Percentiles rank a stretch among this genome's conserved stretches.
Conservation (phyloP, 2,113 vertebrate species). For the Xiphophorus maculatus region DNA sequence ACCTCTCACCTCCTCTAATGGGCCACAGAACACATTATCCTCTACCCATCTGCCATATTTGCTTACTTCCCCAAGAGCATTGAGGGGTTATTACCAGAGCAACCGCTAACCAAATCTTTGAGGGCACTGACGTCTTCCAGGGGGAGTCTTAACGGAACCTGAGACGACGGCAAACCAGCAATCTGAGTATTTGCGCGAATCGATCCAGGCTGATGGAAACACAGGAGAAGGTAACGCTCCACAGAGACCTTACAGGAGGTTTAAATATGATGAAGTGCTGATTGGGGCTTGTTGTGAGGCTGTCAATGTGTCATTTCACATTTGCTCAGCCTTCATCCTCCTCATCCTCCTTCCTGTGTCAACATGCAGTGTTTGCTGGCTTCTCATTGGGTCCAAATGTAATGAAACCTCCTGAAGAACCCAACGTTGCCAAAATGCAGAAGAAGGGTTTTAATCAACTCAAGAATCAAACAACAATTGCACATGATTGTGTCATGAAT, state of each 20-base stretch:
- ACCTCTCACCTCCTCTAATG: slow-evolving; percentile 62
- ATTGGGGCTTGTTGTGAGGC: slow-evolving; percentile 46
- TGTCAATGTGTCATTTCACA: slow-evolving; percentile 58
- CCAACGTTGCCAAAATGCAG: slow-evolving; percentile 36
- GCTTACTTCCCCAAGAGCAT: slow-evolving; percentile 50
- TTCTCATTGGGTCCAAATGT: slow-evolving; percentile 28
- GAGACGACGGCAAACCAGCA: slow-evolving; percentile 48
- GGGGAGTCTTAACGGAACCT: slow-evolving; percentile 47
- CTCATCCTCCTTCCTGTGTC: slow-evolving; percentile 5
- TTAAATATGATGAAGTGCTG: slow-evolving; percentile 56
- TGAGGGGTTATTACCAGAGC: slow-evolving; percentile 36
- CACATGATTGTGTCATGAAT: slow-evolving; percentile 28
- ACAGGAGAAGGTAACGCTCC: slow-evolving; percentile 39
- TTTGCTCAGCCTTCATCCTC: neutral
- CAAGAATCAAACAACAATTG: slow-evolving; percentile 32
- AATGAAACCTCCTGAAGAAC: slow-evolving; percentile 26
- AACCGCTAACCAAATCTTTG: slow-evolving; percentile 57
- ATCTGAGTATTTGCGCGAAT: slow-evolving; percentile 56
- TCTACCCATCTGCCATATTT: slow-evolving; percentile 58
- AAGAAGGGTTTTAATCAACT: slow-evolving; percentile 40
- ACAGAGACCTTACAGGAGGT: slow-evolving; percentile 31
- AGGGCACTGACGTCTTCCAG: slow-evolving; percentile 53
- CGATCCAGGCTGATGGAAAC: slow-evolving; percentile 63
- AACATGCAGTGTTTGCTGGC: slow-evolving; percentile 12
- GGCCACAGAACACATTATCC: slow-evolving; percentile 62